Conservation (phyloP, 1,140 invertebrate genomes). For the Bombus confusus region DNA sequence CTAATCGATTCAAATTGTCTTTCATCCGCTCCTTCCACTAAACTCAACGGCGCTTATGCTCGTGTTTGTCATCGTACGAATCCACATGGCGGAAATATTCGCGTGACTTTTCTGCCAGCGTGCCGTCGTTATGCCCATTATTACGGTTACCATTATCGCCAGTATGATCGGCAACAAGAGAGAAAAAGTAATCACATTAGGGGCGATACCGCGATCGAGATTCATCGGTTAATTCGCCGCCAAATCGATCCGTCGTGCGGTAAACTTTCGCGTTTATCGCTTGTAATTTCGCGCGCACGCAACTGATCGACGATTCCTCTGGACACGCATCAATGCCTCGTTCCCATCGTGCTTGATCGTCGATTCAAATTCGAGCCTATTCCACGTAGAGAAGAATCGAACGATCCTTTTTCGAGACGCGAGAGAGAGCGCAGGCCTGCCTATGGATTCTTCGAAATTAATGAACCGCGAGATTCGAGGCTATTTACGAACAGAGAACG, state of each 20-base stretch:
- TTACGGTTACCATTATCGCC: slow-evolving; percentile 22
- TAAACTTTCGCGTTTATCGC: not conserved
- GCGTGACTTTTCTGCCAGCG: slow-evolving; percentile 17
- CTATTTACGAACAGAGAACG: slow-evolving; percentile 47
- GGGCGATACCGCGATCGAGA: not conserved
- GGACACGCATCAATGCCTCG: slow-evolving; percentile 55
- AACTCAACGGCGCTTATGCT: not conserved
- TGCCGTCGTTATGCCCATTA: not conserved
- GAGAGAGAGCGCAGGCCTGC: not conserved
- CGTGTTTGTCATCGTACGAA: not conserved
- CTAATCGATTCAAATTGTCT: not conserved
- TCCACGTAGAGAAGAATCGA: slow-evolving; percentile 44
- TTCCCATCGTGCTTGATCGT: slow-evolving; percentile 65
- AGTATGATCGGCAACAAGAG: not conserved
- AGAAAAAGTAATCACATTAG: slow-evolving; percentile 39
- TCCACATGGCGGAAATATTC: slow-evolving; percentile 4
- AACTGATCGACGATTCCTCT: slow-evolving; percentile 10
- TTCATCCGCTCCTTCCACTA: not conserved
- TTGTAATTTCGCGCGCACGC: not conserved
- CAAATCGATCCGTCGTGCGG: slow-evolving; percentile 10
- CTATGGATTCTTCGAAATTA: slow-evolving; percentile 73
- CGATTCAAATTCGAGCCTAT: slow-evolving; percentile 70
- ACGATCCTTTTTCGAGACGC: slow-evolving; percentile 22
- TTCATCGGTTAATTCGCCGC: slow-evolving; percentile 21
- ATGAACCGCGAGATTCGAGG: slow-evolving; percentile 70